Conservation (phyloP, 2,797 vertebrate genomes). For the Labeo calbasu region DNA sequence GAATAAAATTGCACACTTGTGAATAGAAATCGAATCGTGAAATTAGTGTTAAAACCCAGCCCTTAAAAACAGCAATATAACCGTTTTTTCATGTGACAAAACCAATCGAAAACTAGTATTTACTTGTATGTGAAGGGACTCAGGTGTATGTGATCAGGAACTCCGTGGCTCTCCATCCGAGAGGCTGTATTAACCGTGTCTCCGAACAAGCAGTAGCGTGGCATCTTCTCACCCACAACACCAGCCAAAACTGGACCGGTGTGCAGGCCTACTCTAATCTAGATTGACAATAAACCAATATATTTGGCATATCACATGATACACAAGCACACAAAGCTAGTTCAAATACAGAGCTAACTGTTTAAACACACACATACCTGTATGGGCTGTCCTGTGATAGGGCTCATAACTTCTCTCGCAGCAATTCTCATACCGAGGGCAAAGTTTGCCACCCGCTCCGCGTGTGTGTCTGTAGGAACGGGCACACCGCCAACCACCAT, state of each 20-base stretch:
- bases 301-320: not conserved
- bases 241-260: conserved; percentile 77
- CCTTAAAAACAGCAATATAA: too few relatives aligned
- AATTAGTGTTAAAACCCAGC: too few relatives aligned
- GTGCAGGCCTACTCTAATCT: conserved; percentile 81
- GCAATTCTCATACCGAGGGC: conserved; percentile 79
- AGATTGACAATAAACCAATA: conserved; percentile 8
- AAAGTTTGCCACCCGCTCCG: conserved; percentile 78
- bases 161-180: conserved; percentile 79
- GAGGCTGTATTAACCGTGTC: conserved; percentile 81
- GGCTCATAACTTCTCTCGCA: conserved; percentile 75
- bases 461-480: conserved; percentile 69
- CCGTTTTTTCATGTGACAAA: not conserved
- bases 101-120: not conserved
- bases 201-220: conserved; percentile 78
- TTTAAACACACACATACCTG: conserved; percentile 65
- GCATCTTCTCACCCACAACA: conserved; percentile 82
- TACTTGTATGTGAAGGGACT: conserved; percentile 75
- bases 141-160: conserved; percentile 78
- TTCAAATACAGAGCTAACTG: not conserved
- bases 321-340: not conserved
- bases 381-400: conserved; percentile 72
- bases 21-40: too few relatives aligned
- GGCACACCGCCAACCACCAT: conserved; percentile 80
- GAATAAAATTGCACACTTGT: too few relatives aligned